Evolutionary conservation across 1,140 invertebrate genomes (phyloP).

Genomic region (Halictus rubicundus): DNA sequence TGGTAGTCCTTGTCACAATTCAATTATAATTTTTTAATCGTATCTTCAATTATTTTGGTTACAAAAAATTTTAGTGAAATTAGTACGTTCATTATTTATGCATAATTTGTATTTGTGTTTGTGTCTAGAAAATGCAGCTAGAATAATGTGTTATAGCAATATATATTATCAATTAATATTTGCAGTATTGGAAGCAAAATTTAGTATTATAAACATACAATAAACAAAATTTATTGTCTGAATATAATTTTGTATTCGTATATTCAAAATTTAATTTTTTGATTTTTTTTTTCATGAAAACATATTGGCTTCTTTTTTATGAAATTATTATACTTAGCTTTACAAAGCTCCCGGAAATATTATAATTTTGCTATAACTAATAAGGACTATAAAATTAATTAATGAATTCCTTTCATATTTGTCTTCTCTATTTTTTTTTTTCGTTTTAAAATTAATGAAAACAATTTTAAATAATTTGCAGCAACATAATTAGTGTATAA

Average conservation of each 20-base stretch:
- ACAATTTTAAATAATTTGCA: background rate
- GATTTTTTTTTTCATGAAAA: background rate
- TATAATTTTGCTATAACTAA: too few species aligned
- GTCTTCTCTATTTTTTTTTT: too few species aligned
- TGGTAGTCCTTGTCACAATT: background rate
- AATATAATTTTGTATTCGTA: background rate
- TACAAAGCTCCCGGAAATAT: too few species aligned
- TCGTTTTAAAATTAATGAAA: background rate
- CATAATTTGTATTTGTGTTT: background rate
- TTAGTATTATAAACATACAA: background rate
- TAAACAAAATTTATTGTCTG: background rate
- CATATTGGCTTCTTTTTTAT: background rate
- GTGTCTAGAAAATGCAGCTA: background rate
- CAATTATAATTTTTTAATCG: background rate
- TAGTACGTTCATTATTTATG: background rate
- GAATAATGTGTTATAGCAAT: constrained; percentile 2
- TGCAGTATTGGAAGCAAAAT: background rate
- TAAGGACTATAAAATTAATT: too few species aligned
- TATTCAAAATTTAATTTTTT: background rate
- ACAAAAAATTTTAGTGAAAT: too few species aligned
- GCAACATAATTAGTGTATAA: background rate
- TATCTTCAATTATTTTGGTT: too few species aligned
- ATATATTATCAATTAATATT: background rate
- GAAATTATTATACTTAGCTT: background rate
- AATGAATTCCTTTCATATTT: too few species aligned